phyloP scores from a whole-genome alignment of 2,113 vertebrate genomes.

The Pseudorhombus dupliciocellatus region DNA sequence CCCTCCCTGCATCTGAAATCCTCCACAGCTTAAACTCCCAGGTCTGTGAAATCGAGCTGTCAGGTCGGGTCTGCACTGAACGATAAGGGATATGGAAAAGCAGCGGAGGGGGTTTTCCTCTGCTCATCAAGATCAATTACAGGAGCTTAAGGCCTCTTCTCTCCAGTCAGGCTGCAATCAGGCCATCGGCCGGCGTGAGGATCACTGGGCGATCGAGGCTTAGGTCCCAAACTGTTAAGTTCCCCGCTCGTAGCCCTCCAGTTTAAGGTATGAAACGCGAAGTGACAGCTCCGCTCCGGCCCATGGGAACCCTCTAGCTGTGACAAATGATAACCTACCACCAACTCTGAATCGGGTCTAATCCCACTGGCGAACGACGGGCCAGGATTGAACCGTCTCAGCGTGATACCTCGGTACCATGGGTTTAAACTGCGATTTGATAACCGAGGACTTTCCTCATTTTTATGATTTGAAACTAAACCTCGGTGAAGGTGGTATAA shows the following conservation, averaged over 20 bases:
- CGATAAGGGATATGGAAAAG: conserved; percentile 60
- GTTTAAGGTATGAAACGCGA: conserved; percentile 55
- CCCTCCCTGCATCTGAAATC: conserved; percentile 53
- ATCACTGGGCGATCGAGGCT: conserved; percentile 62
- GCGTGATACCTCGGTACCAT: conserved; percentile 23
- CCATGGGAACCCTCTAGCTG: conserved; percentile 39
- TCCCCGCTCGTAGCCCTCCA: conserved; percentile 44
- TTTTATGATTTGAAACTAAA: conserved; percentile 39
- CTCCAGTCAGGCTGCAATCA: conserved; percentile 43
- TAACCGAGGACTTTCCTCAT: conserved; percentile 11
- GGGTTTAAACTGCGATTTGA: conserved; percentile 39
- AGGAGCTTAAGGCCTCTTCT: conserved; percentile 52
- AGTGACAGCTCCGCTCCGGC: conserved; percentile 51
- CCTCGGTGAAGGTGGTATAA: neutral
- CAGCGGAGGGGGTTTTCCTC: conserved; percentile 58
- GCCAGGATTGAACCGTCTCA: conserved; percentile 31
- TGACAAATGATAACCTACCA: conserved; percentile 64
- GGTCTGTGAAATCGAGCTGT: conserved; percentile 71
- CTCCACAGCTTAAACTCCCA: conserved; percentile 58
- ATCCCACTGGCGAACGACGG: conserved; percentile 42
- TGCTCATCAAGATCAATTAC: conserved; percentile 72
- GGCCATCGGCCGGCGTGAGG: conserved; percentile 47
- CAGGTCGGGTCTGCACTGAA: conserved; percentile 57
- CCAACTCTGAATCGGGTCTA: conserved; percentile 49
- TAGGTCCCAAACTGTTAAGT: conserved; percentile 63